Base-by-base conservation (phyloP, 2,113 vertebrate genomes). In the Rhea pennata region DNA sequence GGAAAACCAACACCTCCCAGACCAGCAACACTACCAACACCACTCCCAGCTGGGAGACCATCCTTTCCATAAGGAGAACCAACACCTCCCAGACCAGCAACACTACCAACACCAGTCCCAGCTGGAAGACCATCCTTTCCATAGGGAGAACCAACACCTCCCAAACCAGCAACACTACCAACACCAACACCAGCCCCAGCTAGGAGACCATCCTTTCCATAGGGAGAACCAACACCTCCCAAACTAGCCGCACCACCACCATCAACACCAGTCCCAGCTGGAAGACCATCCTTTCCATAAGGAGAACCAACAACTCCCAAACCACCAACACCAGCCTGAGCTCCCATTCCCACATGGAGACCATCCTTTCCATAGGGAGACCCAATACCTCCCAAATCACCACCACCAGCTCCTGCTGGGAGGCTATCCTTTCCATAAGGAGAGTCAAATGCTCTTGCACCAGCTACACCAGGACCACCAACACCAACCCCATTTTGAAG, bases 401-500 rank as follows among this genome's bases (percentile, higher is more conserved):
- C 59, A 7, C 8, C 2, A 13, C 56, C 50, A 23, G 7, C 42
- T n/a, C 46, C 48, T 36, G 7, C 14, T 9, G 42, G 33, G 5
- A 39, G 5, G 24, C 66, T 53, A 59, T 82, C 65, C 24, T 58
- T 58, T 9, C 65, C 53, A 39, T 24, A 59, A 0, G n/a, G 53
- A 31, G 14, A 8, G 3, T 66, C 66, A 26, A 40, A 3, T 16
- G 40, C 36, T 2, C 11, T 36, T 19, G 16, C 42, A 59, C 27
- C 42, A 42, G 10, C 42, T 10, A 42, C 42, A 42, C 42, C 12
- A 42, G 42, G 9, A 42, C 9, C 42, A 42, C 33, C 51, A 36
- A 1, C 11, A 3, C 12, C 84, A 15, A 12, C 33, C 0, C 65
- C 69, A 27, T 1, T 2, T 5, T 12, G 15, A 3, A 46, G 2